These are phyloP conservation scores for Xestoiulus laeticollis DNA, from an alignment of 2,888 invertebrate genomes.

Conservation along the genomic window DNA sequence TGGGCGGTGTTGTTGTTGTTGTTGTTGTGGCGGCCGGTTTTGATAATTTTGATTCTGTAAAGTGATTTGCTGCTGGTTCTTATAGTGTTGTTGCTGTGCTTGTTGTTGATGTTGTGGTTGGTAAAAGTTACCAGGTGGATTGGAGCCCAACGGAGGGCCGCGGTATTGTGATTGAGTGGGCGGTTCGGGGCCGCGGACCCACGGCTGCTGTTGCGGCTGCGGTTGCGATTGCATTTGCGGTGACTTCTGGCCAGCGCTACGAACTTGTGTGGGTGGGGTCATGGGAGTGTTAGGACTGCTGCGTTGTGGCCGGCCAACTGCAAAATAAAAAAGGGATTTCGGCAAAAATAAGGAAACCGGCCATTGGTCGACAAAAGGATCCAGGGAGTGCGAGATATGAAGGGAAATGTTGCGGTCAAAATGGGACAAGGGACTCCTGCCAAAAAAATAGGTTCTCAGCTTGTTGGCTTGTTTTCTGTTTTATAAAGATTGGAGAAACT, in stretches of 20 bases:
- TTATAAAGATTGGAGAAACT: too few relatives aligned
- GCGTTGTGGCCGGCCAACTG: conserved; percentile 53
- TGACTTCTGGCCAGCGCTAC: neutral
- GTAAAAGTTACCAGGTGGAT: neutral
- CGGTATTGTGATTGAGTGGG: conserved; percentile 41
- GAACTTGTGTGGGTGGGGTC: conserved; percentile 38
- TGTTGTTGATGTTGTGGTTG: conserved; percentile 43
- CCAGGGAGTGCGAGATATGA: neutral
- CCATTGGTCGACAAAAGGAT: neutral
- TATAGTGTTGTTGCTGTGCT: conserved; percentile 44
- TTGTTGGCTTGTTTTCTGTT: neutral
- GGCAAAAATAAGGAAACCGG: neutral
- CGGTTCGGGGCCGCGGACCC: neutral
- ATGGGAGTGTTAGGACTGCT: conserved; percentile 41
- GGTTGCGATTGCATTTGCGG: neutral
- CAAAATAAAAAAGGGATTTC: conserved; percentile 35
- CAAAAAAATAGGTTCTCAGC: neutral
- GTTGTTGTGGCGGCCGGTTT: conserved; percentile 58
- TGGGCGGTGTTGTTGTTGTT: conserved; percentile 5
- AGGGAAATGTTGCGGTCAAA: neutral
- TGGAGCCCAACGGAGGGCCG: neutral
- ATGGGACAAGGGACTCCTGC: neutral
- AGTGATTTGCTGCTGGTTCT: conserved; percentile 46
- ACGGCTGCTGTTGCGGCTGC: neutral
- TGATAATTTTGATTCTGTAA: conserved; percentile 40